A percentile compares a stretch with the other conserved stretches of the same genome.
phyloP scores from a whole-genome alignment of 2,113 vertebrate species.

The Caranx ignobilis region DNA sequence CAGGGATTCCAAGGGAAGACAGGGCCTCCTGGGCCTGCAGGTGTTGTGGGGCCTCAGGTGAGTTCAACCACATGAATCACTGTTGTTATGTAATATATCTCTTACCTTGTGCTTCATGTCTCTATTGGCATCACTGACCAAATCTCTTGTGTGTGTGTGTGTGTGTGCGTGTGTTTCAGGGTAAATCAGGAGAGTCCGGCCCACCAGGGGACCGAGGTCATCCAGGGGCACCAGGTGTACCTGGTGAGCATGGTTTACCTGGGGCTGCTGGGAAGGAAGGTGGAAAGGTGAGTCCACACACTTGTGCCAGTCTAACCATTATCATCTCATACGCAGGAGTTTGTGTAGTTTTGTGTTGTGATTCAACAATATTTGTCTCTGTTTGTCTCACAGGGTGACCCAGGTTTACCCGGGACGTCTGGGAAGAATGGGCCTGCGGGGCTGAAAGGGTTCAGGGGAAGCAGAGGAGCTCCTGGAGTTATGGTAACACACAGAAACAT shows the following conservation, averaged over 20 bases:
- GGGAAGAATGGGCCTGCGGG: constrained; percentile 94
- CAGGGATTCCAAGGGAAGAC: constrained; percentile 99
- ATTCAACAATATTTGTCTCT: not conserved
- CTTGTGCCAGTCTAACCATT: not conserved
- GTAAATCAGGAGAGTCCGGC: constrained; percentile 94
- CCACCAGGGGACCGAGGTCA: constrained; percentile 95
- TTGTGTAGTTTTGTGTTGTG: not conserved
- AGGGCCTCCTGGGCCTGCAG: constrained; percentile 93
- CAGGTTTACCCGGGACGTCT: constrained; percentile 88
- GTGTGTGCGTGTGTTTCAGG: constrained; percentile 79
- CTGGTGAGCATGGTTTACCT: constrained; percentile 96
- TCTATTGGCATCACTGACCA: not conserved
- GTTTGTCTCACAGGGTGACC: constrained; percentile 88
- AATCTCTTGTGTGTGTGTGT: not conserved
- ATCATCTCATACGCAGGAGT: not conserved
- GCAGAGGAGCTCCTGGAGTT: constrained; percentile 90
- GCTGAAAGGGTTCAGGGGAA: constrained; percentile 93
- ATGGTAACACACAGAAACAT: constrained; percentile 83
- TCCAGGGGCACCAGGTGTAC: constrained; percentile 93
- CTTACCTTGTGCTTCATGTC: not conserved
- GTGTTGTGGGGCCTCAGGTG: constrained; percentile 97
- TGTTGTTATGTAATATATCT: not conserved
- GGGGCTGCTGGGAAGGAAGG: constrained; percentile 96
- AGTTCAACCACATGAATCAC: constrained; percentile 45
- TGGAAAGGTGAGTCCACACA: constrained; percentile 87